Percentiles rank a stretch among this genome's conserved stretches.
Evolutionary conservation across 2,797 vertebrate species (phyloP).

Genomic region (Cottoperca gobio): DNA sequence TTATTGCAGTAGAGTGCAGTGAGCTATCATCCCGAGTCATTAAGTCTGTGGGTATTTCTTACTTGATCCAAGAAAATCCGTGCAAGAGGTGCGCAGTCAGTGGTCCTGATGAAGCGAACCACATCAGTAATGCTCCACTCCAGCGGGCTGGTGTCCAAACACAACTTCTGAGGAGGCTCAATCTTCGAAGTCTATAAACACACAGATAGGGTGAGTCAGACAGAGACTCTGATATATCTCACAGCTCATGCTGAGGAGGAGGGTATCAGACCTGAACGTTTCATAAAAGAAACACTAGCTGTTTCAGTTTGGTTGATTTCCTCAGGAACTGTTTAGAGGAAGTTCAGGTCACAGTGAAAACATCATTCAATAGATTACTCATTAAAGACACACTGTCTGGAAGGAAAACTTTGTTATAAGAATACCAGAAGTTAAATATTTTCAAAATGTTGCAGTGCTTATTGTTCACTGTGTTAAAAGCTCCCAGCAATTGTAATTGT

Average conservation of each 20-base stretch:
- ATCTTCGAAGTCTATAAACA: constrained; percentile 82
- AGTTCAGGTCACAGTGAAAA: neutral
- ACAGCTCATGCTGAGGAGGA: constrained; percentile 12
- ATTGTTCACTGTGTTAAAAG: too few species aligned
- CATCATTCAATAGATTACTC: neutral
- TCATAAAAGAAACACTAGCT: constrained; percentile 18
- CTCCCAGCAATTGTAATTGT: too few species aligned
- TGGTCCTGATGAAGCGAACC: constrained; percentile 96
- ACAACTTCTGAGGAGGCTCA: constrained; percentile 92
- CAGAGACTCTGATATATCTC: constrained; percentile 15
- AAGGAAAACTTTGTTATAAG: neutral
- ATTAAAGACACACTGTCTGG: neutral
- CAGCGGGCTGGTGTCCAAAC: constrained; percentile 95
- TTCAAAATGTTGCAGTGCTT: neutral
- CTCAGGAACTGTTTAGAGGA: neutral
- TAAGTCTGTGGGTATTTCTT: constrained; percentile 44
- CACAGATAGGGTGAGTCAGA: constrained; percentile 37
- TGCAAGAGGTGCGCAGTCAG: constrained; percentile 95
- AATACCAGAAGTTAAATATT: neutral
- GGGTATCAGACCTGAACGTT: constrained; percentile 14
- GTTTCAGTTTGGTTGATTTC: constrained; percentile 2
- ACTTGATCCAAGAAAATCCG: constrained; percentile 98
- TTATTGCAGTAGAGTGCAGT: constrained; percentile 2
- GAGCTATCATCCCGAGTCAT: constrained; percentile 21
- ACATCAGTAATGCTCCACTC: constrained; percentile 97